Evolutionary conservation across 2,888 invertebrate genomes (phyloP).

Genomic region (Empis stercorea): DNA sequence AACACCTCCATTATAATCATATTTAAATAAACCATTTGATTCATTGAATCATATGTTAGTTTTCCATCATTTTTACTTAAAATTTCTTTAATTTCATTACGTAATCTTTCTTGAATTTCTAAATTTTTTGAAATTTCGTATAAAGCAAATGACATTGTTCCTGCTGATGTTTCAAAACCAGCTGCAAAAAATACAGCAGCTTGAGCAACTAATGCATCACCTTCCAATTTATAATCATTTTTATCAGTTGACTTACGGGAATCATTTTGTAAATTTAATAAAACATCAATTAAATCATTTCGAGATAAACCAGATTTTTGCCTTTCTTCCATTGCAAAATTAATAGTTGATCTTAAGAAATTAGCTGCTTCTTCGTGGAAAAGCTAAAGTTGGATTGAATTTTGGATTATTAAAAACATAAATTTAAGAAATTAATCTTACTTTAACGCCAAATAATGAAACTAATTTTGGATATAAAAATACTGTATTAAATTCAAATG

Average conservation of each 20-base stretch:
- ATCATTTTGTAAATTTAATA: constrained; percentile 34
- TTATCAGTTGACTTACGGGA: constrained; percentile 12
- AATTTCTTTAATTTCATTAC: constrained; percentile 34
- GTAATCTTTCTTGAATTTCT: constrained; percentile 32
- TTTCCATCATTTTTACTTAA: too few species aligned
- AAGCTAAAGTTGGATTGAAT: neutral
- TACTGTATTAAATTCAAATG: constrained; percentile 21
- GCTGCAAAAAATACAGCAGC: constrained; percentile 31
- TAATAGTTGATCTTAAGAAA: constrained; percentile 25
- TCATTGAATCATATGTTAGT: constrained; percentile 31
- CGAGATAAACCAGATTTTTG: constrained; percentile 29
- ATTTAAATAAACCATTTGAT: constrained; percentile 34
- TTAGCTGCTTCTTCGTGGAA: neutral
- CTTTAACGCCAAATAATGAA: constrained; percentile 18
- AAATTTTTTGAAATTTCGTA: constrained; percentile 34
- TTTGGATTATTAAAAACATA: neutral
- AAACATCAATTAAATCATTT: constrained; percentile 40
- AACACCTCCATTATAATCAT: constrained; percentile 34
- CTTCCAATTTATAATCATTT: constrained; percentile 17
- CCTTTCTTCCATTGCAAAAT: constrained; percentile 33
- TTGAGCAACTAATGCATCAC: constrained; percentile 29
- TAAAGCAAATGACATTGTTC: constrained; percentile 35
- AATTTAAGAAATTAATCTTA: constrained; percentile 10
- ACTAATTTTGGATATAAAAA: constrained; percentile 30
- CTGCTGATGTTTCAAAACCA: constrained; percentile 32